Evolutionary conservation across 2,888 invertebrate genomes (phyloP).

Genomic region (Oscheius sp.): DNA sequence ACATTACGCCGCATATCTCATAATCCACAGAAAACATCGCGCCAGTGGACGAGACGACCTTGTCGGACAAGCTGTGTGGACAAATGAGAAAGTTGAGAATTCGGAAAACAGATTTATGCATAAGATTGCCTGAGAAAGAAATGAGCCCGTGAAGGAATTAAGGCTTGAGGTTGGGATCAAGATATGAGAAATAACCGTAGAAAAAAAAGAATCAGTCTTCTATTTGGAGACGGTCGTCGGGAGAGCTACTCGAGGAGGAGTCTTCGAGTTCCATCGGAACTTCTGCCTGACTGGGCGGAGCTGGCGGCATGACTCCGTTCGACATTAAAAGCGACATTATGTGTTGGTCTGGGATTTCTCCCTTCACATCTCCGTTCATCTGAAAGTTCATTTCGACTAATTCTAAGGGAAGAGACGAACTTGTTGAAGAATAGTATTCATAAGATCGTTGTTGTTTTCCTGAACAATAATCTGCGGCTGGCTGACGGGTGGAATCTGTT

Average conservation of each 20-base stretch:
- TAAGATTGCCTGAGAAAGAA: slow-evolving; percentile 13
- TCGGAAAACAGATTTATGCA: slow-evolving; percentile 1
- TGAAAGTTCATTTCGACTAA: too few species aligned
- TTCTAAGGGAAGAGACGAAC: too few species aligned
- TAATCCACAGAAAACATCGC: slow-evolving; percentile 14
- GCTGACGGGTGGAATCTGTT: background rate
- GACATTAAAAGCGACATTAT: slow-evolving; percentile 3
- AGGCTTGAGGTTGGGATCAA: slow-evolving; percentile 5
- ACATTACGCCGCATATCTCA: slow-evolving; percentile 22
- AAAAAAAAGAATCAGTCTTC: slow-evolving; percentile 11
- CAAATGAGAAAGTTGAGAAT: too few species aligned
- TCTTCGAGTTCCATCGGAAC: slow-evolving; percentile 3
- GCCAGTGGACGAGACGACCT: background rate
- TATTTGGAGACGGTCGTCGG: slow-evolving; percentile 17
- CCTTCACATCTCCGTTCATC: background rate
- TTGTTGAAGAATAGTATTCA: slow-evolving; percentile 1
- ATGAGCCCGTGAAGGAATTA: too few species aligned
- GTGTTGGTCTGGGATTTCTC: background rate
- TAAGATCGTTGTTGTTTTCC: slow-evolving; percentile 10
- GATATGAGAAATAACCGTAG: background rate
- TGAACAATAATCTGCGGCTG: slow-evolving; percentile 13
- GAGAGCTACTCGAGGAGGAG: slow-evolving; percentile 13
- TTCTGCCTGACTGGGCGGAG: background rate
- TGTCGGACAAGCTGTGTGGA: background rate
- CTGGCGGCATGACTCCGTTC: background rate